phyloP scores from a whole-genome alignment of 2,888 invertebrate species.

The Lithodes maja region DNA sequence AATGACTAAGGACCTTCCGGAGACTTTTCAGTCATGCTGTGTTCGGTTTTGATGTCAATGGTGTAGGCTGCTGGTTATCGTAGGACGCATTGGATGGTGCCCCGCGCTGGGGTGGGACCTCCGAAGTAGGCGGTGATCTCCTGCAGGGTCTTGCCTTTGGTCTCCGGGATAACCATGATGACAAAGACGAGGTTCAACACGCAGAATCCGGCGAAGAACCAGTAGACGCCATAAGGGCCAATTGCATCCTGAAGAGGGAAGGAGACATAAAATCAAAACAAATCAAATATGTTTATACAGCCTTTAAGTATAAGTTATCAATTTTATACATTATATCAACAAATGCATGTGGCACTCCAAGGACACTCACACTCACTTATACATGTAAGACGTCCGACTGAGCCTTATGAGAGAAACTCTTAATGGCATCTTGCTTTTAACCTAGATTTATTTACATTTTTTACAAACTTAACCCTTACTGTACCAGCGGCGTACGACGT shows the following conservation, averaged over 20 bases:
- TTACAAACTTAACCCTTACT: too few relatives aligned
- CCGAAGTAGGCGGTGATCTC: constrained; percentile 55
- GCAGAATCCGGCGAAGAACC: constrained; percentile 84
- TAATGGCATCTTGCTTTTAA: too few relatives aligned
- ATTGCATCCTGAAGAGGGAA: constrained; percentile 77
- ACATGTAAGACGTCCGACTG: too few relatives aligned
- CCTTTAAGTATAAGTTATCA: too few relatives aligned
- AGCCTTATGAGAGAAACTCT: too few relatives aligned
- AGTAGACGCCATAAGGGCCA: constrained; percentile 82
- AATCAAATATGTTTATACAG: too few relatives aligned
- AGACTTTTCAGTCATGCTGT: neutral
- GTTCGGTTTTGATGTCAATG: neutral
- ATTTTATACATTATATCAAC: too few relatives aligned
- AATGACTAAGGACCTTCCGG: too few relatives aligned
- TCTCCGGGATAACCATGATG: constrained; percentile 45
- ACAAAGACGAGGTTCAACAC: constrained; percentile 60
- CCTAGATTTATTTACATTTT: too few relatives aligned
- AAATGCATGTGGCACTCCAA: too few relatives aligned
- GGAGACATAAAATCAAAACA: neutral
- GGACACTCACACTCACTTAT: too few relatives aligned
- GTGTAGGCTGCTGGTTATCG: neutral
- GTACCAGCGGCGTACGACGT: too few relatives aligned
- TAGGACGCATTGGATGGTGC: neutral
- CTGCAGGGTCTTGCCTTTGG: constrained; percentile 58
- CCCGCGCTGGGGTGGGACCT: neutral